A percentile compares a stretch with the other conserved stretches of the same genome.
Conservation (phyloP, 2,888 invertebrate species). For the Tortrix viridana region DNA sequence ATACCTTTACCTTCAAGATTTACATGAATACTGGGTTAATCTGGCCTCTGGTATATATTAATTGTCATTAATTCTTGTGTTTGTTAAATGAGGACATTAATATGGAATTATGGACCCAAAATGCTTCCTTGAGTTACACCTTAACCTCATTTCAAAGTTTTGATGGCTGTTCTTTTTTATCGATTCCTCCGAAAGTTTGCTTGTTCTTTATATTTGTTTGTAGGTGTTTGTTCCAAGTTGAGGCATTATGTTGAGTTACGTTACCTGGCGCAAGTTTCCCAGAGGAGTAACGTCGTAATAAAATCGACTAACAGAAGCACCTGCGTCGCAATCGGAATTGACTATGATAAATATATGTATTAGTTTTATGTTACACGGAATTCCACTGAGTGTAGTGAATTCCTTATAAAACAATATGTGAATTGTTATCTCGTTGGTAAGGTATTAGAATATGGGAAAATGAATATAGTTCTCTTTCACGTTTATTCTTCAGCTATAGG, state of each 20-base stretch:
- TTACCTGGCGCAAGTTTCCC: constrained; percentile 10
- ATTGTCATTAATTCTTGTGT: neutral
- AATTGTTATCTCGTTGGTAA: no score
- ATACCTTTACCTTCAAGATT: constrained; percentile 1
- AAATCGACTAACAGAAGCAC: constrained; percentile 9
- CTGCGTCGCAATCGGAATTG: constrained; percentile 10
- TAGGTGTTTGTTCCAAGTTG: constrained; percentile 13
- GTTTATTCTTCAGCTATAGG: no score
- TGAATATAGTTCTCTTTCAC: no score
- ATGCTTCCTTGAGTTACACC: constrained; percentile 2
- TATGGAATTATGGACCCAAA: neutral
- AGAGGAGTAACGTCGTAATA: constrained; percentile 6
- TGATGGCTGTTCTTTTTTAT: constrained; percentile 23
- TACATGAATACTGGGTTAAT: neutral
- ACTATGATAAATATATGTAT: constrained; percentile 17
- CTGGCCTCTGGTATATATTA: neutral
- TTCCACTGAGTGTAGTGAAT: neutral
- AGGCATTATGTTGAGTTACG: constrained; percentile 11
- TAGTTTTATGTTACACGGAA: neutral
- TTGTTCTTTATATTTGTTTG: constrained; percentile 16
- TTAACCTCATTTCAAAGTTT: constrained; percentile 24
- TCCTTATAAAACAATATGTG: neutral
- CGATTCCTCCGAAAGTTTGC: constrained; percentile 7
- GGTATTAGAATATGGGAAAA: no score
- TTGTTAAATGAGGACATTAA: neutral